Percentiles rank a stretch among this genome's conserved stretches.
Conservation (phyloP, 2,797 vertebrate species). For the Malurus splendens region DNA sequence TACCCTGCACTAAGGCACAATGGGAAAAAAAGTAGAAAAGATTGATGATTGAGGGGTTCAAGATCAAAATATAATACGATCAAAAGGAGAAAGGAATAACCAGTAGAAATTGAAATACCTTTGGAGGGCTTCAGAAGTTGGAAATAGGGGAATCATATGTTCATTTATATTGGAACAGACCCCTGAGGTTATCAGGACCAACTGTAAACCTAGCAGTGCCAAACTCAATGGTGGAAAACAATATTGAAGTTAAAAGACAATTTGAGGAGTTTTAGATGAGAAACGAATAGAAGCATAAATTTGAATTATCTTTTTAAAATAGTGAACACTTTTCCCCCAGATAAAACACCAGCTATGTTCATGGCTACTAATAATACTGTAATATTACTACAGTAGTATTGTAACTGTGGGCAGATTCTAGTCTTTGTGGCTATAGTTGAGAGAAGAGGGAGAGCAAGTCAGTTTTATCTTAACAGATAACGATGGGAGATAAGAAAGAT, state of each 20-base stretch:
- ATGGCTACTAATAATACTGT: background rate
- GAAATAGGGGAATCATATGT: background rate
- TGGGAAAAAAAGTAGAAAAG: background rate
- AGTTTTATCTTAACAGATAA: background rate
- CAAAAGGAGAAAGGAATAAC: background rate
- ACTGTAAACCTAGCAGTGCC: too few relatives aligned
- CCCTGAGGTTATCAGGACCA: background rate
- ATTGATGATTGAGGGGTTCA: background rate
- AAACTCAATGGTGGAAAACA: background rate
- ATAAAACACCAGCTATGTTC: background rate
- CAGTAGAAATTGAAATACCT: background rate
- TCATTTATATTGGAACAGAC: background rate
- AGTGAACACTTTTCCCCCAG: fast-evolving
- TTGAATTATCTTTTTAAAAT: background rate
- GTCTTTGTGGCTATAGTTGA: background rate
- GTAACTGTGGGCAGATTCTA: background rate
- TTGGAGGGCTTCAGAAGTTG: background rate
- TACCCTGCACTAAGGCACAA: background rate
- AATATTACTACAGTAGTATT: background rate
- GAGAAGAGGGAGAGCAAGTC: background rate
- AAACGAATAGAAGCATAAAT: background rate
- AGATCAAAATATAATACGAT: background rate
- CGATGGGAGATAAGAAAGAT: background rate
- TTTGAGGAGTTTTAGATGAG: background rate
- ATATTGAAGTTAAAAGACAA: background rate